Evolutionary conservation across 2,113 vertebrate genomes (phyloP), one percentile per base, ranked within the genome.

Genomic region (Pelusios castaneus): DNA sequence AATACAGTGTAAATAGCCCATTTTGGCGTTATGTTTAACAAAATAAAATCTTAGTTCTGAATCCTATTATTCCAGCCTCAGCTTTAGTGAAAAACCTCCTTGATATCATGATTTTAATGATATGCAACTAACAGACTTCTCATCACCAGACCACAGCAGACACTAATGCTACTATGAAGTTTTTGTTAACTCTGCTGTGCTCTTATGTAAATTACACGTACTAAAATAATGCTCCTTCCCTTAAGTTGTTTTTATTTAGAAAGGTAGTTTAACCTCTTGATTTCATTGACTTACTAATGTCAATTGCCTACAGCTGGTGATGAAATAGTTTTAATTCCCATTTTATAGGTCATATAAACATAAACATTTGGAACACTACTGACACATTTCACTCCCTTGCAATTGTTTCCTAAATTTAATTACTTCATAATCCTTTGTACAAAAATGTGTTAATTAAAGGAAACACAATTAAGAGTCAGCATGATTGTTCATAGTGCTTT

Each of bases 251-350:
- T 54, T 55, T 25, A 67, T 58, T 55, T 25, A 58, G 52, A 82
- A 91, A 58, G 70, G 54, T 29, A 45, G 34, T 84, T 85, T 80
- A 90, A 52, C 78, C 9, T 83, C 80, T 88, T 92, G 52, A 92
- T 90, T 91, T 94, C 52, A 89, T 1, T 88, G 6, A 88, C 54
- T 80, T 85, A 52, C 21, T 58, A 52, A 55, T 75, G 38, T 89
- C 79, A 91, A 82, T 95, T 88, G 73, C 55, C 80, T 41, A 55
- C 76, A 94, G 89, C 58, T 87, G 76, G n/a, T 88, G 31, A 77
- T 85, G 80, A 58, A 94, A 90, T 14, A 47, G 78, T 89, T 87
- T 90, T 87, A 51, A 19, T 75, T 88, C 41, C 84, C 51, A 56
- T 73, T 91, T 85, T n/a, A 70, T 88, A 75, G 90, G 75, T 2